Base-by-base conservation (phyloP, 2,797 vertebrate genomes). In the Notolepis coatsorum region DNA sequence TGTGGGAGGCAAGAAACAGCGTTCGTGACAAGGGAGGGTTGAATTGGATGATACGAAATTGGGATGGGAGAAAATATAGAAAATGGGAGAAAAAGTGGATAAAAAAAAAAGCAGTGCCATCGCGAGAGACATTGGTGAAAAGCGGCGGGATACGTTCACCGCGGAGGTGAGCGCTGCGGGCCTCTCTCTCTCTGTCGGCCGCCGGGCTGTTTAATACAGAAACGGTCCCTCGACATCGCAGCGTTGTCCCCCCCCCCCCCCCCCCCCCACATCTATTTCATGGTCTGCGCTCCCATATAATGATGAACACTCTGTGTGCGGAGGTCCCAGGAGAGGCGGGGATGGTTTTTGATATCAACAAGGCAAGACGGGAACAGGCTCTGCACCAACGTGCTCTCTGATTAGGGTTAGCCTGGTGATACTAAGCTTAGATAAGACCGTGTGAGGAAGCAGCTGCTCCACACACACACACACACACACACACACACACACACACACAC, bases 241-340 rank as follows among this genome's bases (percentile, higher is more conserved):
- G 61, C 39, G 50, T 71, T 79, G 75, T 74, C 74, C 72, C 75
- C 68, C n/a, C n/a, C n/a, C n/a, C 77, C 38, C 39, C 39, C n/a
- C n/a, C n/a, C n/a, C n/a, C 77, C 38, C 39, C 39, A 80, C 82
- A 77, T 84, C 76, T 78, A 84, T 83, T 85, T 88, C 68, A 81
- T 82, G 83, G 77, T 86, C 56, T 51, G 5, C 82, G 79, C 69
- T 56, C 77, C 57, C 31, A 65, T 75, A 51, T 86, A 83, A 86
- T 75, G 77, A 87, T 78, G 62, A 68, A 51, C 61, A 61, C 43
- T 68, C 51, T 61, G 63, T 71, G 53, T 79, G 67, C 58, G n/a
- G n/a, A 69, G 53, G 61, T 76, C 74, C 68, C 62, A 13, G 59
- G 68, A 68, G 31, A 35, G 37, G 0, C 21, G 51, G 8, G 18